Base-by-base conservation (phyloP, 2,888 invertebrate species). In the Candidula unifasciata region DNA sequence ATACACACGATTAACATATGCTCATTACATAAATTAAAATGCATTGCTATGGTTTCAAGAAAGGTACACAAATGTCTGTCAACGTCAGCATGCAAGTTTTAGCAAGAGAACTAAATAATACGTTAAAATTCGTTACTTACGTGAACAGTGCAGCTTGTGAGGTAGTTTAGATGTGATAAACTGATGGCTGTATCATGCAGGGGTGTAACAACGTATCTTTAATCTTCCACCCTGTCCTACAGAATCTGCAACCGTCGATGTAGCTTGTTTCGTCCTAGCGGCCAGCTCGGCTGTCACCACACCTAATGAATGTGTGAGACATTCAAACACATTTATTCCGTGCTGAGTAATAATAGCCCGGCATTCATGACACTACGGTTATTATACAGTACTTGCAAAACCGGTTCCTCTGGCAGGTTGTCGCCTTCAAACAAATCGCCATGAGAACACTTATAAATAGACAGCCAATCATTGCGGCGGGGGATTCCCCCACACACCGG, bases 401-500 rank as follows among this genome's bases (percentile, higher is more conserved):
- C 88, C 87, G 88, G 88, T 88, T 88, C 71, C 85, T 76, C 83
- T 73, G 82, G 35, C 57, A n/a, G 60, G 33, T 77, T n/a, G 78
- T 86, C 84, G 86, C 86, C 87, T 86, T 87, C 82, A 84, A 83
- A 87, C 82, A 86, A 44, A 76, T 83, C 83, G 86, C 88, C 87
- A 85, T 74, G 81, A 74, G 83, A 86, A 79, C 77, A 74, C 54
- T 68, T 86, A 85, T 73, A 77, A 79, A 83, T 87, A 87, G 83
- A 69, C 64, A 76, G 24, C 87, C 87, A 87, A 87, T 87, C 84
- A 78, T 66, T 77, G 71, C 21, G n/a, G 10, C 24, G n/a, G 73
- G 74, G 69, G 30, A 44, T 80, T 57, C 71, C 80, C 80, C n/a
- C 13, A 52, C 21, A 37, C 21, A 44, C 24, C 44, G 73, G 18